These are phyloP conservation scores for Carcina quercana DNA, from an alignment of 2,888 invertebrate genomes.

Conservation along the genomic window DNA sequence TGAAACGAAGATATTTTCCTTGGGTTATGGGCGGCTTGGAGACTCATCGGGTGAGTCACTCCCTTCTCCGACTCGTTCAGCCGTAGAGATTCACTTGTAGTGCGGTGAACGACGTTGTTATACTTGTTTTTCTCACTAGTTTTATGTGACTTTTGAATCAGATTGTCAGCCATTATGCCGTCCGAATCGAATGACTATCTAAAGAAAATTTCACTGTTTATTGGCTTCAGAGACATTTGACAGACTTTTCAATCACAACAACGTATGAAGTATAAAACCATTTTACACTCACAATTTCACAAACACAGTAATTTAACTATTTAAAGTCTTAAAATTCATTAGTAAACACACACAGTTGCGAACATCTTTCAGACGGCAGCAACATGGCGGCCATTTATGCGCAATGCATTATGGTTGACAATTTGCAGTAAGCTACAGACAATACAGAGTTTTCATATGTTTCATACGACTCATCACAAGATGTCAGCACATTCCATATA, in stretches of 20 bases:
- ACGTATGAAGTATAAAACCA: constrained; percentile 67
- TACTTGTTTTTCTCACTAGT: constrained; percentile 76
- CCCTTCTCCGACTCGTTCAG: constrained; percentile 75
- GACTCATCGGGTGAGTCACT: constrained; percentile 71
- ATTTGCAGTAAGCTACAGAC: constrained; percentile 68
- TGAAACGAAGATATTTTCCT: constrained; percentile 95
- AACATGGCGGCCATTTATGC: constrained; percentile 77
- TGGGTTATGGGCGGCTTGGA: constrained; percentile 73
- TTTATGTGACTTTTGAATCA: constrained; percentile 77
- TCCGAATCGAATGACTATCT: constrained; percentile 75
- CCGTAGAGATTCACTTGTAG: constrained; percentile 82
- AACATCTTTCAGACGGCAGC: constrained; percentile 75
- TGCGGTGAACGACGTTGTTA: constrained; percentile 79
- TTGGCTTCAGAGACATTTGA: constrained; percentile 73
- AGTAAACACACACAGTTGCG: constrained; percentile 75
- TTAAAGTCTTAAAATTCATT: constrained; percentile 70
- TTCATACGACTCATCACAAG: constrained; percentile 34
- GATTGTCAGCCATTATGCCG: constrained; percentile 79
- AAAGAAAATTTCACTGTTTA: constrained; percentile 75
- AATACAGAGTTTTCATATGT: constrained; percentile 37
- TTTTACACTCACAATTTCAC: constrained; percentile 74
- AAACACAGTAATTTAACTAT: constrained; percentile 68
- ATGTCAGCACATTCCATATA: constrained; percentile 23
- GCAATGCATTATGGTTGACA: constrained; percentile 75
- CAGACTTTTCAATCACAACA: constrained; percentile 61